Percentiles rank a stretch among this genome's conserved stretches.
These are phyloP conservation scores for Ophthalmotilapia sp. DNA, from an alignment of 2,113 vertebrate species.

Conservation along the genomic window DNA sequence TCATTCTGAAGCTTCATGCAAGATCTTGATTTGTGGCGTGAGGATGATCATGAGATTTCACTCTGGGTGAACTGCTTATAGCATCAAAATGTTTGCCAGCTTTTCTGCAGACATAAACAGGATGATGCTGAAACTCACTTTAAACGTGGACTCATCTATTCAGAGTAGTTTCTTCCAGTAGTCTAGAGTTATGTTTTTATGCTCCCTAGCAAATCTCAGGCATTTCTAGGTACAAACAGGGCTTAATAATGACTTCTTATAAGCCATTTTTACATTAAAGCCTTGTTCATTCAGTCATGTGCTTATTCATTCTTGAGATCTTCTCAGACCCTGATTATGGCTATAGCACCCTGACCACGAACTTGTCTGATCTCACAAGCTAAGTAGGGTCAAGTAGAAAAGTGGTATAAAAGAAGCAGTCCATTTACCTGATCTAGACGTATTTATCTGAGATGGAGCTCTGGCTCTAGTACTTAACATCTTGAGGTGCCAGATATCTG, in stretches of 20 bases:
- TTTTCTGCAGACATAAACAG: not conserved
- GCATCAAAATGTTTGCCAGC: not conserved
- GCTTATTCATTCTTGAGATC: not conserved
- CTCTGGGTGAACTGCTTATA: not conserved
- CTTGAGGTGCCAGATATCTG: not conserved
- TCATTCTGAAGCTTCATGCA: not conserved
- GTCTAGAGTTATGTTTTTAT: not conserved
- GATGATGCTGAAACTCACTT: not conserved
- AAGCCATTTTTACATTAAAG: not conserved
- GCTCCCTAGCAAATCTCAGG: not conserved
- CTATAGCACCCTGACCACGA: not conserved
- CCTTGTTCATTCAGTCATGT: not conserved
- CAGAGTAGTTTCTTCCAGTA: not conserved
- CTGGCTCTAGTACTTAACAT: not conserved
- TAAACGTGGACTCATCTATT: not conserved
- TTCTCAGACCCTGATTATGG: not conserved
- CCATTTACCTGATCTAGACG: not conserved
- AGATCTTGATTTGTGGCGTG: rapidly evolving
- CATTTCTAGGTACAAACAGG: rapidly evolving
- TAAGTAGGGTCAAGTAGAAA: not conserved
- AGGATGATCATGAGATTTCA: not conserved
- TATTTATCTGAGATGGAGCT: not conserved
- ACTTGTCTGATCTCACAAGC: not conserved
- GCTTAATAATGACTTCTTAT: not conserved
- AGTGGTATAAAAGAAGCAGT: not conserved